Percentiles rank a stretch among this genome's conserved stretches.
Conservation (phyloP, 2,797 vertebrate species). For the Channa striata region DNA sequence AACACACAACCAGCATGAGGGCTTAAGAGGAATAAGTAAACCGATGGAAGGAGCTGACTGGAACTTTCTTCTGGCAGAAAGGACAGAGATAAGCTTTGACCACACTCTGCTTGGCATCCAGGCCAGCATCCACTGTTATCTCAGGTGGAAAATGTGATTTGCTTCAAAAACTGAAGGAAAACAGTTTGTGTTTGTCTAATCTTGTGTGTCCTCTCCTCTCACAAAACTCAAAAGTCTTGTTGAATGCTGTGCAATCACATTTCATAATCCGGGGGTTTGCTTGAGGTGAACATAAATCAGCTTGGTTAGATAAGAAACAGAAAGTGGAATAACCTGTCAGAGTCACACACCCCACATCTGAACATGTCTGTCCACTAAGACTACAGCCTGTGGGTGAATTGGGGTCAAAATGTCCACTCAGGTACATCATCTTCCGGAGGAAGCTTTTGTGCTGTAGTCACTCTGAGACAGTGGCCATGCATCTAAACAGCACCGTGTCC, state of each 20-base stretch:
- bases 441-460: conserved; percentile 6
- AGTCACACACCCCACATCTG: conserved; percentile 26
- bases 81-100: conserved; percentile 55
- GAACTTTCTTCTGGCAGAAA: conserved; percentile 38
- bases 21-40: conserved; percentile 39
- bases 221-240: conserved; percentile 20
- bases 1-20: conserved; percentile 30
- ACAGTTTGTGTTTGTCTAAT: conserved; percentile 47
- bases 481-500: conserved; percentile 9
- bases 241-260: conserved; percentile 42
- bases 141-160: conserved; percentile 44
- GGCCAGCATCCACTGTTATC: conserved; percentile 45
- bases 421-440: conserved; percentile 36
- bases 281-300: conserved; percentile 46
- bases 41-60: conserved; percentile 43
- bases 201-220: not conserved
- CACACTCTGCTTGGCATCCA: conserved; percentile 47
- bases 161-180: conserved; percentile 50
- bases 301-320: conserved; percentile 44
- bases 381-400: conserved; percentile 25
- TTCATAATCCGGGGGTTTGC: conserved; percentile 43
- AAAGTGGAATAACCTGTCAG: conserved; percentile 20
- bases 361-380: conserved; percentile 40
- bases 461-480: conserved; percentile 15
- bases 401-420: conserved; percentile 57